Evolutionary conservation across 1,140 invertebrate species (phyloP).

Genomic region (Drosophila prosaltans): DNA sequence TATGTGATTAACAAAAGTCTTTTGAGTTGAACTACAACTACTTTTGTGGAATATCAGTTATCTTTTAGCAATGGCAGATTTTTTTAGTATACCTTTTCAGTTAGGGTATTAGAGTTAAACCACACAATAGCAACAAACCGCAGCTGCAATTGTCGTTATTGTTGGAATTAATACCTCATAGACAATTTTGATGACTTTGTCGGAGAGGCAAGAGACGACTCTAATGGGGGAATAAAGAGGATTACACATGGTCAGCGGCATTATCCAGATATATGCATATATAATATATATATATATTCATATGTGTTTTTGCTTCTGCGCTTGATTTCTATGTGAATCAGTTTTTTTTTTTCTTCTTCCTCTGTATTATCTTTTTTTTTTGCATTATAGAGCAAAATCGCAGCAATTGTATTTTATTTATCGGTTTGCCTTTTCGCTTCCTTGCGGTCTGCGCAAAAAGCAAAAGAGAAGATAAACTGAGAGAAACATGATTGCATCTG

Average conservation of each 20-base stretch:
- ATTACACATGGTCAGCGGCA: constrained; percentile 8
- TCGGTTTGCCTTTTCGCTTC: constrained; percentile 53
- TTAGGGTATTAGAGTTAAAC: no score
- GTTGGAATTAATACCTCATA: constrained; percentile 37
- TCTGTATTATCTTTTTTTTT: constrained; percentile 39
- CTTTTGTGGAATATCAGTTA: no score
- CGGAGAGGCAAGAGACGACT: background rate
- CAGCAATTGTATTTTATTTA: constrained; percentile 60
- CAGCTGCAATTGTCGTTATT: constrained; percentile 34
- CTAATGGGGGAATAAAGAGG: background rate
- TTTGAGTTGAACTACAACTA: no score
- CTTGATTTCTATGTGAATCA: constrained; percentile 10
- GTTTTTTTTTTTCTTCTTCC: background rate
- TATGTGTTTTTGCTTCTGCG: background rate
- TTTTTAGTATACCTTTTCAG: no score
- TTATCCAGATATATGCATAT: background rate
- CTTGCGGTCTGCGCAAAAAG: constrained; percentile 57
- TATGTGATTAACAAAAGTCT: no score
- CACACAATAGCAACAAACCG: background rate
- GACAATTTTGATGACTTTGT: constrained; percentile 12
- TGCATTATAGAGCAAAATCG: constrained; percentile 35
- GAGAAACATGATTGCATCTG: constrained; percentile 44
- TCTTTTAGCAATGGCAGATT: no score
- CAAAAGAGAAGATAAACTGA: constrained; percentile 22
- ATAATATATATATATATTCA: background rate